A percentile compares a stretch with the other conserved stretches of the same genome.
phyloP scores from a whole-genome alignment of 2,888 invertebrate species.

The Eudemis profundana region DNA sequence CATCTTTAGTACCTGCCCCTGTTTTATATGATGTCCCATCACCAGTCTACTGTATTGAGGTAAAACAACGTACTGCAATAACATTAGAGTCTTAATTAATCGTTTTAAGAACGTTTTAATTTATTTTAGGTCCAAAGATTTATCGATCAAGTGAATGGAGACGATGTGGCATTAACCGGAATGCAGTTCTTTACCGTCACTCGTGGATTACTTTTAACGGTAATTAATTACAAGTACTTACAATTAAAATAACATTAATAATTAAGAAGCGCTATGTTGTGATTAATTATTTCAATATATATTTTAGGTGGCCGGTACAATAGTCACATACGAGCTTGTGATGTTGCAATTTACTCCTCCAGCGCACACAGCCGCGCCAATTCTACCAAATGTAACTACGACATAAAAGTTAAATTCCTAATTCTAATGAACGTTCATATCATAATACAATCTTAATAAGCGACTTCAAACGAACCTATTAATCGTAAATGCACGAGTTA shows the following conservation, averaged over 20 bases:
- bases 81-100: not conserved
- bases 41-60: slow-evolving; percentile 87
- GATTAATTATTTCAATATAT: not conserved
- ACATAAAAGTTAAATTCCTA: not conserved
- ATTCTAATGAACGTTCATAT: too few species aligned
- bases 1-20: slow-evolving; percentile 83
- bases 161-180: slow-evolving; percentile 83
- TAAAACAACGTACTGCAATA: slow-evolving; percentile 59
- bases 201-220: slow-evolving; percentile 31
- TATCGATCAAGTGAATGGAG: slow-evolving; percentile 86
- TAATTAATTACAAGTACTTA: not conserved
- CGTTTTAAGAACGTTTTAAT: not conserved
- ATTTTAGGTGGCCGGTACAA: slow-evolving; percentile 74
- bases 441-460: too few species aligned
- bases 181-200: slow-evolving; percentile 85
- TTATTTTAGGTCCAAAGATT: slow-evolving; percentile 86
- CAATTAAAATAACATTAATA: not conserved
- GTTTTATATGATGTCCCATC: slow-evolving; percentile 87
- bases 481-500: too few species aligned
- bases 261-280: not conserved
- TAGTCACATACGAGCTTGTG: slow-evolving; percentile 82
- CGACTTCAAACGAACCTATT: too few species aligned
- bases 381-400: slow-evolving; percentile 14
- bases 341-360: slow-evolving; percentile 79
- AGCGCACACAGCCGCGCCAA: slow-evolving; percentile 40